Evolutionary conservation across 2,113 vertebrate genomes (phyloP).

Genomic region (Grammomys dolichurus): DNA sequence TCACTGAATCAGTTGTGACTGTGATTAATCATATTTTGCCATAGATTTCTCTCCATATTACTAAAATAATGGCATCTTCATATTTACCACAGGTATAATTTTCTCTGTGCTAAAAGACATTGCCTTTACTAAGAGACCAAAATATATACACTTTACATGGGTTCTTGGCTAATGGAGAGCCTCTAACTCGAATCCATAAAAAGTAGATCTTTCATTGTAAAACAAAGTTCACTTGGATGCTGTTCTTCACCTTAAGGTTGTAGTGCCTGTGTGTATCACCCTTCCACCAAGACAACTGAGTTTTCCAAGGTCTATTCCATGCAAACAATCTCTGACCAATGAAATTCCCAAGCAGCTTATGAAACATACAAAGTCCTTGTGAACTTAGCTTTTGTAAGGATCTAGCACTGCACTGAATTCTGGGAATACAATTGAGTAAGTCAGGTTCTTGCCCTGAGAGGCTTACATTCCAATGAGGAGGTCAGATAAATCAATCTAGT

Average conservation of each 20-base stretch:
- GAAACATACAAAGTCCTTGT: background rate
- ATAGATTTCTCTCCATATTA: constrained; percentile 42
- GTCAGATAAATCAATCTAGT: background rate
- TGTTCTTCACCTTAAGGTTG: background rate
- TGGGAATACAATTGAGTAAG: background rate
- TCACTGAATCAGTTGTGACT: background rate
- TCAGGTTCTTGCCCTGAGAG: background rate
- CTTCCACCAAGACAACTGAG: constrained; percentile 3
- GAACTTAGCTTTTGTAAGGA: constrained; percentile 17
- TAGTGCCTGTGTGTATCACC: background rate
- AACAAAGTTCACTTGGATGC: constrained; percentile 2
- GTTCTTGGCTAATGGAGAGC: background rate
- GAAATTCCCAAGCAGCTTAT: background rate
- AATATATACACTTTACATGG: background rate
- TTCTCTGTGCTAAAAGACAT: background rate
- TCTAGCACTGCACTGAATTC: background rate
- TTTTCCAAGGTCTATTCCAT: background rate
- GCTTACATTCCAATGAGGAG: background rate
- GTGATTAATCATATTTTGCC: constrained; percentile 61
- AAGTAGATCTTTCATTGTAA: constrained; percentile 4
- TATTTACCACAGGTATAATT: constrained; percentile 20
- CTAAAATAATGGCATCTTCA: constrained; percentile 35
- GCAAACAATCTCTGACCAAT: background rate
- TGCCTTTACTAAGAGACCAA: background rate
- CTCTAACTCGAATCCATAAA: constrained; percentile 35